Conservation (phyloP, 2,888 invertebrate genomes). For the Acronicta leporina region DNA sequence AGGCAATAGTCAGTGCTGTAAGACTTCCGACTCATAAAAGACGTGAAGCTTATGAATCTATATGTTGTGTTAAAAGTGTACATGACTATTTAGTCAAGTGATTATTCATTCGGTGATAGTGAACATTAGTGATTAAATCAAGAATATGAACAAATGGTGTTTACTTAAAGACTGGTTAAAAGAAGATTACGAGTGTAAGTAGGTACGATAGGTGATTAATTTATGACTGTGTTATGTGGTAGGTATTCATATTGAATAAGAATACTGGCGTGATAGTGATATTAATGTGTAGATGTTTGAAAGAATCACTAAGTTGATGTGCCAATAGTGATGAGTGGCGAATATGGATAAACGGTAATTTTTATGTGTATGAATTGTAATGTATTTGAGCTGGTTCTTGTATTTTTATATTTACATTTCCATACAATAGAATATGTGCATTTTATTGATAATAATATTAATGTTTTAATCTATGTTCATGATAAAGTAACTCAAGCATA, state of each 20-base stretch:
- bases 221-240: slow-evolving; percentile 14
- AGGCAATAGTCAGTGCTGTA: too few relatives aligned
- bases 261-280: slow-evolving; percentile 15
- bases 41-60: too few relatives aligned
- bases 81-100: slow-evolving; percentile 7
- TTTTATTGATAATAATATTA: not conserved
- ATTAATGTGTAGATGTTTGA: slow-evolving; percentile 14
- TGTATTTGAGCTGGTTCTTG: slow-evolving; percentile 35
- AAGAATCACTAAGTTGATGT: not conserved
- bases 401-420: slow-evolving; percentile 10
- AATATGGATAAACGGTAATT: slow-evolving; percentile 4
- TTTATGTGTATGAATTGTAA: slow-evolving; percentile 3
- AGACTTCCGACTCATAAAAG: too few relatives aligned
- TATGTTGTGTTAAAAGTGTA: too few relatives aligned
- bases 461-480: too few relatives aligned
- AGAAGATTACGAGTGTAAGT: slow-evolving; percentile 20
- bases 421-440: not conserved
- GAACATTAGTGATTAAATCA: slow-evolving; percentile 19
- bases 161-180: slow-evolving; percentile 37
- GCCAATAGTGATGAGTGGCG: slow-evolving; percentile 17
- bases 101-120: slow-evolving; percentile 1
- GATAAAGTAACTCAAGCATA: too few relatives aligned
- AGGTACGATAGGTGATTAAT: slow-evolving; percentile 10
- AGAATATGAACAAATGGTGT: slow-evolving; percentile 23
- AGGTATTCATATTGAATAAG: slow-evolving; percentile 27